Base-by-base conservation (phyloP, 2,797 vertebrate species). In the Aphelocoma californica region DNA sequence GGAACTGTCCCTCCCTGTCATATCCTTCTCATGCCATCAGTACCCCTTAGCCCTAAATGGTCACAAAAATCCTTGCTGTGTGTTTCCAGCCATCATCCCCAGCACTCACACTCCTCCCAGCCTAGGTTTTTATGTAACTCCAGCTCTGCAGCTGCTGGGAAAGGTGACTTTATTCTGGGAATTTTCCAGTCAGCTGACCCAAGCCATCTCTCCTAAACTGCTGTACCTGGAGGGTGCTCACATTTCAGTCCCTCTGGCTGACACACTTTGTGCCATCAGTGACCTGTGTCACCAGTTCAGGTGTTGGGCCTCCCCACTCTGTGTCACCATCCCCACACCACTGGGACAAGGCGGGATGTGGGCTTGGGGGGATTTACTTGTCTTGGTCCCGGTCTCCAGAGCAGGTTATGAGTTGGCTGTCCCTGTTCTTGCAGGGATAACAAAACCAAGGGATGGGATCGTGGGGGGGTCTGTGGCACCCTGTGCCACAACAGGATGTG, bases 91-190 rank as follows among this genome's bases (percentile, higher is more conserved):
- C 45, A 34, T 73, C 18, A 0, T 65, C 70, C 69, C 50, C 57
- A 21, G 83, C 24, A 4, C 58, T 77, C 7, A 2, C 3, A 2
- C 54, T 61, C 54, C 64, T 91, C 72, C n/a, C 14, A 9, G 81
- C 67, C 48, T 8, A 1, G 53, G 14, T 88, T 28, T 95, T 95
- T 94, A 93, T 16, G 9, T 94, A 91, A 93, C 36, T 69, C 32
- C 38, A 86, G 75, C 80, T 71, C 83, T 79, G 93, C 86, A 88
- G 94, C 92, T 93, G 90, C 17, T 8, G 74, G 91, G 85, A 95
- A 88, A 96, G 96, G 95, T 96, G 95, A 95, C 93, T 95, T 90
- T 95, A 96, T 95, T 85, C 82, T 91, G 83, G 95, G 92, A 86
- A 94, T 95, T 96, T 95, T 96, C 95, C 96, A 96, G 61, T 94